Base-by-base conservation (phyloP, 2,888 invertebrate species). In the Esperia sulphurella region DNA sequence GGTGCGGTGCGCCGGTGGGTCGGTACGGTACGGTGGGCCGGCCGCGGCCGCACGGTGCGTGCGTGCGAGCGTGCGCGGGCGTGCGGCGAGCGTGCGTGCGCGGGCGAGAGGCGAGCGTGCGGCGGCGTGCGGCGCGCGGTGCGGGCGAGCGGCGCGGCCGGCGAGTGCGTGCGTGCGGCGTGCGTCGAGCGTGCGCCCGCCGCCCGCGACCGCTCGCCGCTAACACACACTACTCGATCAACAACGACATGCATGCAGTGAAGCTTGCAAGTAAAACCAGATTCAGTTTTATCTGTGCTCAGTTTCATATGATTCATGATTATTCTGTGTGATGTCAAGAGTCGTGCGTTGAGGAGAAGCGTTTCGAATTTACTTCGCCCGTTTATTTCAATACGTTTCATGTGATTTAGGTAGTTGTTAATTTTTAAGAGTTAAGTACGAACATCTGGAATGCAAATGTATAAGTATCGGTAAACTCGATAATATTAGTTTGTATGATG, bases 311-410 rank as follows among this genome's bases (percentile, higher is more conserved):
- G 88, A 86, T 78, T 86, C 68, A 86, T 87, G 88, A 86, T 85
- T 76, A 72, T 81, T 76, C 78, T 88, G 88, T 89, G 88, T 89
- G 81, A 86, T 89, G 88, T 89, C 64, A 83, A 85, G 88, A 88
- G 88, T 89, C 88, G 88, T 89, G 88, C 88, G 85, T 89, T 88
- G 88, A 86, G 85, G 88, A 88, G 88, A 88, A 88, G 88, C 88
- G 88, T 89, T 87, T 88, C 87, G 88, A 89, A 89, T 89, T 89
- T 89, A 89, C 88, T 83, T 85, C 82, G 82, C 78, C 83, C 78
- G 82, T 74, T 80, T 65, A 73, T 71, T 70, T 65, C 68, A 66
- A 76, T 68, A 73, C 70, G 80, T 76, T 78, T 51, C 61, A 83
- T 86, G 87, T 88, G 86, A 83, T 79, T 79, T 68, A 75, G 77